These are phyloP conservation scores for Cyclargus thomasi DNA, from an alignment of 1,140 invertebrate genomes.

Conservation along the genomic window DNA sequence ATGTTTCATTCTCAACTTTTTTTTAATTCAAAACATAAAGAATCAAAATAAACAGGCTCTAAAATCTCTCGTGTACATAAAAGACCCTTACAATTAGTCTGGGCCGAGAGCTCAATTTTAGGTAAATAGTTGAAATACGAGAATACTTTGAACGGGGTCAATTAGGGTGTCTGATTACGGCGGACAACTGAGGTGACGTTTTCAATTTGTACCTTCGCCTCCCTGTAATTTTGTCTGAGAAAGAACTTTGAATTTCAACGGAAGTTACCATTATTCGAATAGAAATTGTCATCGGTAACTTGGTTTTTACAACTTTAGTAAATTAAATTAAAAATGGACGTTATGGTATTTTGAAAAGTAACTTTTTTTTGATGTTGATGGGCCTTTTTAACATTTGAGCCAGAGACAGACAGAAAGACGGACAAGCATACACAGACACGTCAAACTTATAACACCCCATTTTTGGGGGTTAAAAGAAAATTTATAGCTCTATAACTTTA, in stretches of 20 bases:
- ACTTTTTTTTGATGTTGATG: no score
- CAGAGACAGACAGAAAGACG: no score
- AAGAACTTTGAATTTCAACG: slow-evolving; percentile 13
- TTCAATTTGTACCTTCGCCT: slow-evolving; percentile 6
- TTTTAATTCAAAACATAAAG: neutral
- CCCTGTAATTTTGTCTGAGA: slow-evolving; percentile 11
- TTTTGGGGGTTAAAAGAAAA: neutral
- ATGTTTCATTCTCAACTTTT: no score
- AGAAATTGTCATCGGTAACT: neutral
- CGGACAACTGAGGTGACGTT: slow-evolving; percentile 19
- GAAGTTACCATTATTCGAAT: neutral
- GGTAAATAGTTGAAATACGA: slow-evolving; percentile 27
- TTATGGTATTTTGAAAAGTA: no score
- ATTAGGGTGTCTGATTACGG: slow-evolving; percentile 25
- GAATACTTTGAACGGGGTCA: slow-evolving; percentile 23
- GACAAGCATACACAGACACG: no score
- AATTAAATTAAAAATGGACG: no score
- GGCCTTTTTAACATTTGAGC: no score
- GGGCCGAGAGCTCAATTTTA: slow-evolving; percentile 23
- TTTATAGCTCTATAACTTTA: neutral
- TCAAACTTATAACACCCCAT: no score
- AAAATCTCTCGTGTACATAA: neutral
- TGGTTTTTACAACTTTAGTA: no score
- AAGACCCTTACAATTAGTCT: slow-evolving; percentile 10
- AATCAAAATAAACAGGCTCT: neutral